Percentiles rank a stretch among this genome's conserved stretches.
phyloP scores from a whole-genome alignment of 30 jellyfish, hydroid and myxozoan species.

The Aurelia aurita region DNA sequence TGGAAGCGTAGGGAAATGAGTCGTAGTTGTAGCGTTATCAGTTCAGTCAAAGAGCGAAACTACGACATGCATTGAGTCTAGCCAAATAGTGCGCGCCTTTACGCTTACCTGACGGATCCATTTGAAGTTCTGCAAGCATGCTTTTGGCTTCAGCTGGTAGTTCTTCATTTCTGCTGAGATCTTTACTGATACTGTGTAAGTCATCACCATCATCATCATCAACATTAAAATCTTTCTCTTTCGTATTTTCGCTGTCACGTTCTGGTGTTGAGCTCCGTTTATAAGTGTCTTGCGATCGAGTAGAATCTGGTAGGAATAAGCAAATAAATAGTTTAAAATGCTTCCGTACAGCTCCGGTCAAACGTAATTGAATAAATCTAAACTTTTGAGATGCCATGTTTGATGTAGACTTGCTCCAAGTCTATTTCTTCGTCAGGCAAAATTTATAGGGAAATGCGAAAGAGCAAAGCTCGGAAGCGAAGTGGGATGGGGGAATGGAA shows the following conservation, averaged over 20 bases:
- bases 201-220: slow-evolving; percentile 11
- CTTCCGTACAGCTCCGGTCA: not conserved
- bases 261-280: not conserved
- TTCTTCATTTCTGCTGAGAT: slow-evolving; percentile 25
- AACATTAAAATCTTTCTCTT: not conserved
- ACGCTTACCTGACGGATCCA: slow-evolving; percentile 51
- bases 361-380: no score
- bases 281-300: slow-evolving; percentile 4
- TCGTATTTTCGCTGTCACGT: slow-evolving; percentile 2
- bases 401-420: no score
- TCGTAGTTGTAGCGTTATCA: no score
- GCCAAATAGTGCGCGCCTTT: no score
- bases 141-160: slow-evolving; percentile 78
- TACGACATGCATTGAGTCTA: no score
- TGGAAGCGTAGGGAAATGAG: no score
- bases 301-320: not conserved
- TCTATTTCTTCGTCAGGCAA: no score
- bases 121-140: slow-evolving; percentile 65
- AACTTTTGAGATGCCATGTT: no score
- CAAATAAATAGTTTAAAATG: not conserved
- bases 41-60: no score
- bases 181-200: slow-evolving; percentile 28
- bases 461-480: no score
- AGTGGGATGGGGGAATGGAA: no score
- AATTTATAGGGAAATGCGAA: no score